Evolutionary conservation across 2,888 invertebrate species (phyloP), one percentile per base, ranked within the genome.

Genomic region (Xanthia icteritia): DNA sequence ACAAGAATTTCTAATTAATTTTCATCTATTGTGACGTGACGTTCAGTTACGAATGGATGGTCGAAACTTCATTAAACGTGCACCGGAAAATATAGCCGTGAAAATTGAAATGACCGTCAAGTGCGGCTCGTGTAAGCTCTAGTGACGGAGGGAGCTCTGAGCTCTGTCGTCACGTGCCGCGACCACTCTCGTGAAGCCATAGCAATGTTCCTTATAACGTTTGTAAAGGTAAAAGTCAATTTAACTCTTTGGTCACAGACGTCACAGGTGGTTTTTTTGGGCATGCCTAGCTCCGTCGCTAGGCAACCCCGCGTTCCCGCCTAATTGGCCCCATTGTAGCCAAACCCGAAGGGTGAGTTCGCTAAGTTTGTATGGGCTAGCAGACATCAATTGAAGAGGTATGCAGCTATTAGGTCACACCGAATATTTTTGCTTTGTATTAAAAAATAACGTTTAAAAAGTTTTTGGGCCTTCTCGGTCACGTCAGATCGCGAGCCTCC

Each of bases 281-380:
- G n/a, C 60, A n/a, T 15, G 36, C 0, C 17, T 42, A 15, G 31
- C 23, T 54, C 54, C 0, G 81, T 83, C 65, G 65, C 84, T 65
- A 5, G 27, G 84, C 77, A 78, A 80, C 84, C 39, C 60, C 45
- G 36, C 27, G 11, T 17, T 23, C 27, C 8, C 39, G n/a, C 64
- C 17, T 88, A 86, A 88, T 86, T 86, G 84, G 69, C n/a, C 27
- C 61, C 51, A 81, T 79, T 82, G 84, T 86, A 71, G 48, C 60
- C 68, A 45, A 75, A 31, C 42, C 72, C 56, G 67, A 81, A 79
- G 84, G 84, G 79, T 76, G 70, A 77, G 39, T 81, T 79, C 6
- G 69, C 5, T 39, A 15, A 76, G 58, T 79, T 76, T 83, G 64
- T 82, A 82, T 36, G 86, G 77, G n/a, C 23, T 82, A 45, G 27